Evolutionary conservation across 2,113 vertebrate species (phyloP).

Genomic region (Sarotherodon lohbergeri): DNA sequence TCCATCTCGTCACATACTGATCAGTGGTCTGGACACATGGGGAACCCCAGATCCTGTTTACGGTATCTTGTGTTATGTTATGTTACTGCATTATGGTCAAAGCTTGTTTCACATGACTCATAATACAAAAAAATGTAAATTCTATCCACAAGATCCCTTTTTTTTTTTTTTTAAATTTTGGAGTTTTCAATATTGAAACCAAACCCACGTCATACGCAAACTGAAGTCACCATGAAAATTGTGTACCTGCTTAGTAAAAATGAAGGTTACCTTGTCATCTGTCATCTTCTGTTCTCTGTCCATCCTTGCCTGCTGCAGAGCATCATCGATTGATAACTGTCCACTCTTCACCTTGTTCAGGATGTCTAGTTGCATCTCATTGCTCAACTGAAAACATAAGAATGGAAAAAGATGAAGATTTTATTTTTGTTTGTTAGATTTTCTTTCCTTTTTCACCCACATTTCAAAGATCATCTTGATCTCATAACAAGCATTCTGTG

Average conservation of each 20-base stretch:
- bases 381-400: conserved; percentile 65
- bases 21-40: not conserved
- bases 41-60: not conserved
- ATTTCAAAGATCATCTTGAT: not conserved
- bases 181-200: not conserved
- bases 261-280: conserved; percentile 18
- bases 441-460: not conserved
- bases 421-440: not conserved
- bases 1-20: not conserved
- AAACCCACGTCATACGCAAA: not conserved
- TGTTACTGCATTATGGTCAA: not conserved
- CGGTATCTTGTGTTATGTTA: not conserved
- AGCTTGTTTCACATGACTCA: not conserved
- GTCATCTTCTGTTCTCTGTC: not conserved
- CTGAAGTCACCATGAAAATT: not conserved
- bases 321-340: conserved; percentile 73
- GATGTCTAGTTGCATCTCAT: conserved; percentile 74
- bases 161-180: not conserved
- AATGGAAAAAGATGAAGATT: not conserved
- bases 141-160: not conserved
- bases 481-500: not conserved
- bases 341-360: conserved; percentile 78
- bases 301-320: conserved; percentile 67
- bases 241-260: not conserved
- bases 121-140: not conserved